phyloP scores from a whole-genome alignment of 2,113 vertebrate genomes.

The Phycodurus eques region DNA sequence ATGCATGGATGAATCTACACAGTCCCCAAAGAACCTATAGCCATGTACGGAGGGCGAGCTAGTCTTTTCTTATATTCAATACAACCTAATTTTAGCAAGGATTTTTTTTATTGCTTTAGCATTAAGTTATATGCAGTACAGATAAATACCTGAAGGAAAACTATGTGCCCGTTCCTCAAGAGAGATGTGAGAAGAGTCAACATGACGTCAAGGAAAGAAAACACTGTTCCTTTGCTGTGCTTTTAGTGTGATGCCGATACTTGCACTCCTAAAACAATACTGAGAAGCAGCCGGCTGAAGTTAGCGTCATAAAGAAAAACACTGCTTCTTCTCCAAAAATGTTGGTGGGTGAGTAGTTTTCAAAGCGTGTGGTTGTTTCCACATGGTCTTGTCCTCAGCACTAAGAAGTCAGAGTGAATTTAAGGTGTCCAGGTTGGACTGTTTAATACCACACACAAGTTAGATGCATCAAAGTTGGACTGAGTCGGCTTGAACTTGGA shows the following conservation, averaged over 20 bases:
- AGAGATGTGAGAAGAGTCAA: constrained; percentile 52
- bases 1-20: too few species aligned
- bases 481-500: too few species aligned
- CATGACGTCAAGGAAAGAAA: constrained; percentile 59
- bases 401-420: neutral
- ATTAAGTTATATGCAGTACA: neutral
- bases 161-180: constrained; percentile 11
- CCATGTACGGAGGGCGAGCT: too few species aligned
- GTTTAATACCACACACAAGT: too few species aligned
- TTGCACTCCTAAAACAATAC: constrained; percentile 69
- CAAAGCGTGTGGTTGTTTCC: constrained; percentile 55
- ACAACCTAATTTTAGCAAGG: neutral
- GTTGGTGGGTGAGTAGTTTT: constrained; percentile 39
- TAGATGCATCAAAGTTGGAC: too few species aligned
- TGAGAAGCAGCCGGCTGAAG: constrained; percentile 55
- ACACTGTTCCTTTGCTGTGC: constrained; percentile 44
- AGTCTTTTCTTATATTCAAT: neutral
- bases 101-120: neutral
- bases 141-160: neutral
- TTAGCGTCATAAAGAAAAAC: constrained; percentile 67
- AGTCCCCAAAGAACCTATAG: too few species aligned
- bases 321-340: constrained; percentile 44
- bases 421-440: too few species aligned
- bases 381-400: constrained; percentile 29
- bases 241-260: constrained; percentile 44